Evolutionary conservation across 2,888 invertebrate genomes (phyloP).

Genomic region (Drosophila multiciliata): DNA sequence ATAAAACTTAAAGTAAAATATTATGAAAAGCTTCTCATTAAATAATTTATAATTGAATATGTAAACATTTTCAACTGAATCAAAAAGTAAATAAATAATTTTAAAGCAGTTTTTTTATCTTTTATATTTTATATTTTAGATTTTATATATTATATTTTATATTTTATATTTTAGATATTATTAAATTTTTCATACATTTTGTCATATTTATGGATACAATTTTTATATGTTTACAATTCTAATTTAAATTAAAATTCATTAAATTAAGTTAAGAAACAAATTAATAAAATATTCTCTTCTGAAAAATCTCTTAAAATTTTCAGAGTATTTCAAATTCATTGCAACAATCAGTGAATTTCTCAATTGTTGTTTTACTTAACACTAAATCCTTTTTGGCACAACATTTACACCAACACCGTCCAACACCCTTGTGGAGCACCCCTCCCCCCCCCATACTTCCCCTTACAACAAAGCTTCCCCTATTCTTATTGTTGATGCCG

Average conservation of each 20-base stretch:
- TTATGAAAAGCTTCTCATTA: neutral
- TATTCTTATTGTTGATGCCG: slow-evolving; percentile 37
- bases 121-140: neutral
- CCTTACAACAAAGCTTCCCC: slow-evolving; percentile 5
- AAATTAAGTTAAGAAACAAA: neutral
- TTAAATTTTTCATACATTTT: no score
- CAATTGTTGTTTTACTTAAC: slow-evolving; percentile 61
- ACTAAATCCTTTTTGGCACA: slow-evolving; percentile 72
- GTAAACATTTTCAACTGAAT: neutral
- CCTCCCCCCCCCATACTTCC: neutral
- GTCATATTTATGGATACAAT: neutral
- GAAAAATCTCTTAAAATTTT: neutral
- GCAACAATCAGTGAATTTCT: slow-evolving; percentile 3
- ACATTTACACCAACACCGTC: slow-evolving; percentile 29
- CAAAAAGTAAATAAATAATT: neutral
- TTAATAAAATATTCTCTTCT: neutral
- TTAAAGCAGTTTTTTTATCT: neutral
- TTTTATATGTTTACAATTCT: neutral
- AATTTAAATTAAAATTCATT: neutral
- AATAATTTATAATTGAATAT: neutral
- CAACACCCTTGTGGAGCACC: neutral
- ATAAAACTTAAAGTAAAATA: no score
- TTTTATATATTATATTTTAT: neutral
- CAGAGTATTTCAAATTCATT: slow-evolving; percentile 43
- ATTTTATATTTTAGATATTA: neutral